Conservation (phyloP, 2,797 vertebrate genomes). For the Myotis vivesi region DNA sequence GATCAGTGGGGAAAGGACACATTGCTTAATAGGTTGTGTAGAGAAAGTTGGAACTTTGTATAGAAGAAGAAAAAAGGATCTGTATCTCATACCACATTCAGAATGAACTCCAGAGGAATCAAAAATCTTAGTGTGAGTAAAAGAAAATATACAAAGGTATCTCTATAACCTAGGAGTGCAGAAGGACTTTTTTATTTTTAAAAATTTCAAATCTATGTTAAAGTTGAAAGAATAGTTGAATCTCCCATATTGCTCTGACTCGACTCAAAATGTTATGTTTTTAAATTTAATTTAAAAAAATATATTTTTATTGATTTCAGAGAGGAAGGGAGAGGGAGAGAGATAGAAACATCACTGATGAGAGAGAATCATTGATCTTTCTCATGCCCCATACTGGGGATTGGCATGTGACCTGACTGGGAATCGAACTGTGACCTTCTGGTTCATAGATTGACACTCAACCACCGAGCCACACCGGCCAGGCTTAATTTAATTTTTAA, state of each 20-base stretch:
- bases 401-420: background rate
- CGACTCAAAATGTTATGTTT: background rate
- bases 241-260: background rate
- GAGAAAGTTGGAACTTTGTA: conserved; percentile 5
- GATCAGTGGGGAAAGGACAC: background rate
- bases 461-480: background rate
- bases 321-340: no score
- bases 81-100: background rate
- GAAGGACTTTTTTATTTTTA: background rate
- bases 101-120: background rate
- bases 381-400: background rate
- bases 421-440: background rate
- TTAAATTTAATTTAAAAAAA: no score
- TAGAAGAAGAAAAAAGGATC: background rate
- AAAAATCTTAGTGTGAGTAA: background rate
- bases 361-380: no score
- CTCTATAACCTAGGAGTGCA: background rate
- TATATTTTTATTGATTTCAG: no score
- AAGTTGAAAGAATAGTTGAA: background rate
- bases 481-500: background rate
- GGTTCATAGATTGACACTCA: background rate
- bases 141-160: background rate
- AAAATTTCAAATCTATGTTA: background rate
- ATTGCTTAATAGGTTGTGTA: background rate
- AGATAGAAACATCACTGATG: no score